These are phyloP conservation scores for Tetramorium parvispinum DNA, from an alignment of 1,140 invertebrate genomes.

Conservation along the genomic window DNA sequence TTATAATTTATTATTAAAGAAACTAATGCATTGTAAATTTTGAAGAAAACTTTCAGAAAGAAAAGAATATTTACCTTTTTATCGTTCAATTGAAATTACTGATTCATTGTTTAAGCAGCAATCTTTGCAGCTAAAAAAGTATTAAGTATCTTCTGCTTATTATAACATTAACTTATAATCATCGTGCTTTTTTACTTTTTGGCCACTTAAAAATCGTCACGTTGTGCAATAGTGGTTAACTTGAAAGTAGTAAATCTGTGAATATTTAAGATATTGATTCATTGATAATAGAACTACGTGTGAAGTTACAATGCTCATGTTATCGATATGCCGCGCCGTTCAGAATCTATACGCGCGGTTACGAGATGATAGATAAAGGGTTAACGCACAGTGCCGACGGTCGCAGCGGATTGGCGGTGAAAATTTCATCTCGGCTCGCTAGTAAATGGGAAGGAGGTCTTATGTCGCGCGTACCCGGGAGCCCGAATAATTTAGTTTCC, in stretches of 20 bases:
- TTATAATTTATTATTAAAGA: neutral
- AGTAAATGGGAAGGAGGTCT: conserved; percentile 35
- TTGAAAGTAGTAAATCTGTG: neutral
- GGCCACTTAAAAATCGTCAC: neutral
- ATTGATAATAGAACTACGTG: neutral
- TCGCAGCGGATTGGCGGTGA: conserved; percentile 17
- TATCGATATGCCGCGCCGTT: neutral
- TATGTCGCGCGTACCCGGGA: conserved; percentile 35
- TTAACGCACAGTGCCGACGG: neutral
- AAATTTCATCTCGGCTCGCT: conserved; percentile 27
- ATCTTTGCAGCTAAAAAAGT: neutral
- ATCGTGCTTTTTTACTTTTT: neutral
- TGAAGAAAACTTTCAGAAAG: neutral
- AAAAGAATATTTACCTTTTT: neutral
- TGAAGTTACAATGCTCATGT: no score
- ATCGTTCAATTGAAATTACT: neutral
- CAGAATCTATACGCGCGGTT: neutral
- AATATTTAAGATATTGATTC: no score
- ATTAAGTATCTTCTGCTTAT: no score
- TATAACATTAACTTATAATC: neutral
- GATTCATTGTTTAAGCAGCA: neutral
- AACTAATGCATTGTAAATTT: neutral
- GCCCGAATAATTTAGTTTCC: conserved; percentile 56
- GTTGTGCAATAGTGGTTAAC: neutral
- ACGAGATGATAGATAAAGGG: neutral